These are phyloP conservation scores for Excalfactoria chinensis DNA, from an alignment of 2,113 vertebrate species.

Conservation along the genomic window DNA sequence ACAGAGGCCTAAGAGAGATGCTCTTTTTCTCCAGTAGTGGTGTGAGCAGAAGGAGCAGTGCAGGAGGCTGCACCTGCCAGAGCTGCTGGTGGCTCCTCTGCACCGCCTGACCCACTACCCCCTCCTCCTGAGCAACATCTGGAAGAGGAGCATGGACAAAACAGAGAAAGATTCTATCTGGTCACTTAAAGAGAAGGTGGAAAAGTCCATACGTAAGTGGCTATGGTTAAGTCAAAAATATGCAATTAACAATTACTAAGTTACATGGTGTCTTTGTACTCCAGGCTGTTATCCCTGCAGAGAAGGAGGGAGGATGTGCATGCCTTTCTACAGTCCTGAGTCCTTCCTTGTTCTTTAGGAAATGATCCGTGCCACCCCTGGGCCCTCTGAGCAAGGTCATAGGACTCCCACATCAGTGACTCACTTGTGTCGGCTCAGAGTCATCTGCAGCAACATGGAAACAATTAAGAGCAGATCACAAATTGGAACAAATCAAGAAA, in stretches of 20 bases:
- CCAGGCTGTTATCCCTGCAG: not conserved
- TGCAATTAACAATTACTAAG: not conserved
- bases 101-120: constrained; percentile 88
- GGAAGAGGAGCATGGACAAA: constrained; percentile 77
- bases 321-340: not conserved
- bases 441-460: not conserved
- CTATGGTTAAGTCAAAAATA: not conserved
- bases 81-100: constrained; percentile 88
- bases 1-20: not conserved
- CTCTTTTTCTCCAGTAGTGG: constrained; percentile 80
- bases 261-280: accelerated
- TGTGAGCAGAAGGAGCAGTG: constrained; percentile 88
- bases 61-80: constrained; percentile 82
- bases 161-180: constrained; percentile 79
- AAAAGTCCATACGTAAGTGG: constrained; percentile 88
- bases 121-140: constrained; percentile 88
- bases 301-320: not conserved
- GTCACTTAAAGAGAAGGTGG: constrained; percentile 85
- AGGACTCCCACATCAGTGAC: constrained; percentile 8
- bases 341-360: not conserved
- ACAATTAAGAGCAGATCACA: constrained; percentile 5
- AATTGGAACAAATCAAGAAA: not conserved
- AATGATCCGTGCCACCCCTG: not conserved
- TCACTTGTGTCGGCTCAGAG: constrained; percentile 18
- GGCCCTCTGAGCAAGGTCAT: constrained; percentile 15